phyloP scores from a whole-genome alignment of 2,888 invertebrate genomes.

The Mythimna lalbum region DNA sequence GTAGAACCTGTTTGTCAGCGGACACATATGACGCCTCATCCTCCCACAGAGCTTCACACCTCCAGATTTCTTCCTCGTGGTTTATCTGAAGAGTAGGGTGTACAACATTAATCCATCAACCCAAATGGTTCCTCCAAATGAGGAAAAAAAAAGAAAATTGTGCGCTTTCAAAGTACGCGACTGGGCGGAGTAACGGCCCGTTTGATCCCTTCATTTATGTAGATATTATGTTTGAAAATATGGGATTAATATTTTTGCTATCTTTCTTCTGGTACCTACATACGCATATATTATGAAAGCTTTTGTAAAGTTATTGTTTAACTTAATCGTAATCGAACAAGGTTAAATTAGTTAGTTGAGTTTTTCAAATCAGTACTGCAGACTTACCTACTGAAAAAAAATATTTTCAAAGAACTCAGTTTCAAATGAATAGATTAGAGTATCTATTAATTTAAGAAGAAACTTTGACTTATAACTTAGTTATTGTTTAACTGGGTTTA shows the following conservation, averaged over 20 bases:
- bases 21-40: too few species aligned
- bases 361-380: too few species aligned
- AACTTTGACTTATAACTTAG: not conserved
- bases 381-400: not conserved
- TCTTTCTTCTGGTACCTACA: not conserved
- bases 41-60: too few species aligned
- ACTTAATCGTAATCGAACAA: too few species aligned
- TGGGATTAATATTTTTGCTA: not conserved
- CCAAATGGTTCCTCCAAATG: too few species aligned
- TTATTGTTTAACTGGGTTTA: not conserved
- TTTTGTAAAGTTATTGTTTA: too few species aligned
- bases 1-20: too few species aligned
- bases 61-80: too few species aligned
- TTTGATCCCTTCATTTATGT: not conserved
- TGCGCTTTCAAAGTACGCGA: not conserved
- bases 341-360: too few species aligned
- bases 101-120: too few species aligned
- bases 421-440: not conserved
- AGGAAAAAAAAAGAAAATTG: not conserved
- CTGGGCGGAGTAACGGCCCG: too few species aligned
- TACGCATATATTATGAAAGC: not conserved
- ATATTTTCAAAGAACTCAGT: not conserved
- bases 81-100: too few species aligned
- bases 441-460: conserved; percentile 6
- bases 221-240: not conserved